phyloP scores from a whole-genome alignment of 2,113 vertebrate species.

The Macrotis lagotis region DNA sequence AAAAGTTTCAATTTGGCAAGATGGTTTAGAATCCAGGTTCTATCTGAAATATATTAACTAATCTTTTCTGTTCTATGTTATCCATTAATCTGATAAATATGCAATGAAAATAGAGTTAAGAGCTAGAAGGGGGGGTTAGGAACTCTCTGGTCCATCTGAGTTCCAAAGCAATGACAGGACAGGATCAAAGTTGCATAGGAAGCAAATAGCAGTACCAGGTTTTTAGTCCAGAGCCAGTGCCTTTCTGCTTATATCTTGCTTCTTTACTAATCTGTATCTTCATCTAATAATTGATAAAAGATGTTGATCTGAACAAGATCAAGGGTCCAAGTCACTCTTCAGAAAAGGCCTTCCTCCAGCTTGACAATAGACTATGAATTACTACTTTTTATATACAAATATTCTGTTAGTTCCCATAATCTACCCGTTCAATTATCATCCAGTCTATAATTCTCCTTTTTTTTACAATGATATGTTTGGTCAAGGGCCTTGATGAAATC shows the following conservation, averaged over 20 bases:
- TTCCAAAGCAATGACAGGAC: neutral
- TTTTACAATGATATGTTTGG: neutral
- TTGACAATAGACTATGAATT: neutral
- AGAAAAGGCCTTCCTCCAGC: neutral
- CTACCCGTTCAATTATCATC: neutral
- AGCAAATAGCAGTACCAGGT: neutral
- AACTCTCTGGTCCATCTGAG: neutral
- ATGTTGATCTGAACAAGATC: neutral
- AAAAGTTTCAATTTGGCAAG: neutral
- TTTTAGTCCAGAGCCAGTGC: neutral
- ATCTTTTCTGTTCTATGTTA: neutral
- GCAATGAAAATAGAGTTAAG: neutral
- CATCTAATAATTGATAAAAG: neutral
- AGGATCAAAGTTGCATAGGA: neutral
- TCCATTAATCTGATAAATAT: neutral
- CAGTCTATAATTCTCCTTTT: neutral
- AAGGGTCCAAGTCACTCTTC: neutral
- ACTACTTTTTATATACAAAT: neutral
- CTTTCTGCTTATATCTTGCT: neutral
- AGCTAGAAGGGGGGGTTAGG: neutral
- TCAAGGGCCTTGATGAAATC: neutral
- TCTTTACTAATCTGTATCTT: neutral
- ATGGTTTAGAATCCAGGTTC: neutral
- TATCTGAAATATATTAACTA: neutral
- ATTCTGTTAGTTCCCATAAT: neutral